Evolutionary conservation across 2,113 vertebrate species (phyloP), one percentile per base, ranked within the genome.

Genomic region (Tricholaema leucomelas): DNA sequence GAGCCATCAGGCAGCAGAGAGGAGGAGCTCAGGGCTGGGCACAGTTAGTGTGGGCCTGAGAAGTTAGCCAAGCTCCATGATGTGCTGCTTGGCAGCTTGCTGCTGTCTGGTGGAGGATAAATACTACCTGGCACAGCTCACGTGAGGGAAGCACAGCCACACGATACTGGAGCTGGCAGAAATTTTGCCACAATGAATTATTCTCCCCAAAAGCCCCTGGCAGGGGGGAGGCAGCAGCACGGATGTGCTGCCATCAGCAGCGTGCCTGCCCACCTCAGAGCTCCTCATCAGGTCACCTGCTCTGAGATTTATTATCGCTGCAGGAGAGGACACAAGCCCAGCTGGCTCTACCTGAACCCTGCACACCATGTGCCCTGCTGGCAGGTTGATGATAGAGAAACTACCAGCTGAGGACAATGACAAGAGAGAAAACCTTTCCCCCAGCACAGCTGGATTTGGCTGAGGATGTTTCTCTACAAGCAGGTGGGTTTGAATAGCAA

Each of bases 361-460:
- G 56, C 52, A 38, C 13, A 54, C 56, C 38, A 35, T 65, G 25
- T 61, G 78, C 33, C 74, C 78, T 59, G 85, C 56, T 89, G 77
- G 46, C 61, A 87, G 70, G n/a, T 4, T 66, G 88, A 59, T 28
- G 36, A 64, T 11, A 81, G 30, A 84, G 66, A 40, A 87, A 60
- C 61, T 54, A 81, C 82, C 79, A 75, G 58, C 91, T 71, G 91
- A 70, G 73, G 81, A 66, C 66, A 63, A 31, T 27, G 88, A 85
- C 71, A 86, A 92, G 79, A 50, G 54, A 85, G 71, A 79, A 63
- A 84, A 63, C 40, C 61, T 63, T 60, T 59, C 31, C 46, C 66
- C 66, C 75, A 64, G 91, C 85, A 87, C 71, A 81, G 80, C 86
- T 61, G 86, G 86, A 25, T 82, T 72, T 31, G 40, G 35, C 42